Evolutionary conservation across 1,140 invertebrate species (phyloP).

Genomic region (Scaptodrosophila lebanonensis): DNA sequence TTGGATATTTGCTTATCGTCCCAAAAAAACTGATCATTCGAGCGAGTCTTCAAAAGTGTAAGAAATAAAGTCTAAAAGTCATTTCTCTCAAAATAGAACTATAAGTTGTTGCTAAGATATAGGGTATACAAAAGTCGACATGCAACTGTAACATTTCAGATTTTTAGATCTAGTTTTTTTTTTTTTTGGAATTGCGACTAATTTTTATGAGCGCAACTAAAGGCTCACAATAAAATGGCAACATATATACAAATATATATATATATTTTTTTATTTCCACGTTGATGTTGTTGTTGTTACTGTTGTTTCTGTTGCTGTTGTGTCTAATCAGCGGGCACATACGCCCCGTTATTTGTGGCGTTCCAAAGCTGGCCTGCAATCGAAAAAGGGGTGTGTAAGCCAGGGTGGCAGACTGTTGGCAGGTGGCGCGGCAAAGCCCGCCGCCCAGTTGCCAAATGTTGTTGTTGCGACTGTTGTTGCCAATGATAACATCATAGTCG

Average conservation of each 20-base stretch:
- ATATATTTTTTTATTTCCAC: too few relatives aligned
- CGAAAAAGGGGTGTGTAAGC: conserved; percentile 54
- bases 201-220: conserved; percentile 59
- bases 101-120: too few relatives aligned
- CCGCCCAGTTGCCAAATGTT: background rate
- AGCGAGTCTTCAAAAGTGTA: too few relatives aligned
- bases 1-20: too few relatives aligned
- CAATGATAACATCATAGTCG: conserved; percentile 59
- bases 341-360: conserved; percentile 40
- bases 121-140: too few relatives aligned
- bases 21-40: too few relatives aligned
- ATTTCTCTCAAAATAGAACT: too few relatives aligned
- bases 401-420: conserved; percentile 48
- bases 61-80: too few relatives aligned
- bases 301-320: too few relatives aligned
- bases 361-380: background rate
- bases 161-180: background rate
- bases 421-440: background rate
- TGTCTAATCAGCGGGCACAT: conserved; percentile 59
- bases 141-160: too few relatives aligned
- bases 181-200: conserved; percentile 53
- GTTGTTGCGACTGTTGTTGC: conserved; percentile 18
- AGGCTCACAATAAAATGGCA: conserved; percentile 56
- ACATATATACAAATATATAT: too few relatives aligned
- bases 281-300: background rate